Conservation (phyloP, 2,888 invertebrate genomes). For the Elmis aenea region DNA sequence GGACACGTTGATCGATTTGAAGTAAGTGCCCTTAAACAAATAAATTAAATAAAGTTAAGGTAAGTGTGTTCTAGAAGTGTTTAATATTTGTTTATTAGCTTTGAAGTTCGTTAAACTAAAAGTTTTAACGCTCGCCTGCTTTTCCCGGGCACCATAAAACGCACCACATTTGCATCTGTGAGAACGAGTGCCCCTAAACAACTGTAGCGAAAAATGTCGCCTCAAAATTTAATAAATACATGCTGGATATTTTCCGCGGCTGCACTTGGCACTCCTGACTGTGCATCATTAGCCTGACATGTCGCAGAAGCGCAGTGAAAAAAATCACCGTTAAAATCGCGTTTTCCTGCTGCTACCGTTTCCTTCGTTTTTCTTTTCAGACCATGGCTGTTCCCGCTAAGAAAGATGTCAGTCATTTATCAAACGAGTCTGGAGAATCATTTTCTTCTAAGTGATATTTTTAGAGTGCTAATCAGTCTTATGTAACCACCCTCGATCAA, state of each 20-base stretch:
- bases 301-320: conserved; percentile 35
- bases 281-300: conserved; percentile 42
- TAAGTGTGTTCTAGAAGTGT: too few species aligned
- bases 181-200: too few species aligned
- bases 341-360: conserved; percentile 28
- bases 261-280: conserved; percentile 37
- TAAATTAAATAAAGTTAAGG: too few species aligned
- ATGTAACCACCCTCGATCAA: conserved; percentile 43
- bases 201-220: conserved; percentile 14
- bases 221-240: conserved; percentile 32
- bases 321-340: conserved; percentile 35
- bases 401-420: conserved; percentile 45
- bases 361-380: conserved; percentile 20
- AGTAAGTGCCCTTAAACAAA: too few species aligned
- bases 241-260: conserved; percentile 31
- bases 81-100: too few species aligned
- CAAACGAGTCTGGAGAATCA: conserved; percentile 35
- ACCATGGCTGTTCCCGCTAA: conserved; percentile 32
- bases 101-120: too few species aligned
- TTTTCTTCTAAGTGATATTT: conserved; percentile 42
- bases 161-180: too few species aligned
- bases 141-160: too few species aligned
- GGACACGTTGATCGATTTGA: too few species aligned
- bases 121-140: too few species aligned
- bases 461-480: conserved; percentile 43